Conservation (phyloP, 2,797 vertebrate genomes). For the Coracias cyanogaster region DNA sequence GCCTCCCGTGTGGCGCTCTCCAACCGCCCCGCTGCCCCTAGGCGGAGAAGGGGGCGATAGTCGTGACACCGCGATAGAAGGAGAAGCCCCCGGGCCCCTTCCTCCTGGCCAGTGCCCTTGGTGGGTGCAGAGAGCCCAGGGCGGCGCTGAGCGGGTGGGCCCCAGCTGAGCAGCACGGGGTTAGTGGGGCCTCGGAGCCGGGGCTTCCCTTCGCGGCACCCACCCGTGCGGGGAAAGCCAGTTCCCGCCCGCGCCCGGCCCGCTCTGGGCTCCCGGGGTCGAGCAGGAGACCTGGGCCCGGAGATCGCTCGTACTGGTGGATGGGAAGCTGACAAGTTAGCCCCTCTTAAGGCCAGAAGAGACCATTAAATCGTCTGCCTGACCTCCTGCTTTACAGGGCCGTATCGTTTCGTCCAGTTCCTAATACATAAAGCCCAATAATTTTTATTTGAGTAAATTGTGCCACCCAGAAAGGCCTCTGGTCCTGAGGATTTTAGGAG, state of each 20-base stretch:
- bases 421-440: neutral
- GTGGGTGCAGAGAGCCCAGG: neutral
- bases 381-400: neutral
- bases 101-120: neutral
- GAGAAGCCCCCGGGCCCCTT: too few species aligned
- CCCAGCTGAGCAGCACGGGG: neutral
- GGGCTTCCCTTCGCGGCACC: neutral
- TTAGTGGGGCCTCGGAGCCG: neutral
- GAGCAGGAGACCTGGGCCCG: fast-evolving
- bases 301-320: too few species aligned
- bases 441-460: neutral
- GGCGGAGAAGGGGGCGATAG: neutral
- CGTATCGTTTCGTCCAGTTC: neutral
- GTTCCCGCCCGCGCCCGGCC: fast-evolving
- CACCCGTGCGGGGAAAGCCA: fast-evolving
- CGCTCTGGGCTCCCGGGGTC: neutral
- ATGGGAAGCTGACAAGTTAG: neutral
- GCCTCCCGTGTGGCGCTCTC: neutral
- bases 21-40: neutral
- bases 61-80: fast-evolving
- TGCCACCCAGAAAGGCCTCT: neutral
- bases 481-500: neutral
- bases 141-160: neutral
- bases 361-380: neutral
- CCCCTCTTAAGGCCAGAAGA: neutral